Evolutionary conservation across 2,113 vertebrate species (phyloP), one percentile per base, ranked within the genome.

Genomic region (Echinops telfairi): DNA sequence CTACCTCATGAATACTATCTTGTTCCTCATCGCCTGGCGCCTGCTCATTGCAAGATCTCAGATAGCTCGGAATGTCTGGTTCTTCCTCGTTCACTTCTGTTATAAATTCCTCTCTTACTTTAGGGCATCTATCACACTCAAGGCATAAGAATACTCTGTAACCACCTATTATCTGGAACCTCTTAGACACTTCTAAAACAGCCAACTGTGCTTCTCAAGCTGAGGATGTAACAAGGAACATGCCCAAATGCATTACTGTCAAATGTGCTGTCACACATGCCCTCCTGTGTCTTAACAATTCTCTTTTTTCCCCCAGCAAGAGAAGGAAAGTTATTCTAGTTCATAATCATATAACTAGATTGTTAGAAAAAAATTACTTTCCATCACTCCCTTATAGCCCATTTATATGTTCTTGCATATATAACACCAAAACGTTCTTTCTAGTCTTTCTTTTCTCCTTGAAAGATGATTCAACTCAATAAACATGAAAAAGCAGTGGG

Each of bases 51-150:
- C 99, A 60, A 98, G 99, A 96, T 99, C 99, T 27, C 99, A 99
- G 98, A 99, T 99, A 98, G 99, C 99, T 96, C 98, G 98, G 92
- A 99, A 99, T 96, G 98, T 99, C 98, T 99, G 99, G 99, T 99
- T 99, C 98, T 99, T 99, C 94, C 99, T 99, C 73, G 99, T 99
- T 96, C 99, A 98, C 98, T 98, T 99, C 96, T 99, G 99, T 97
- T 99, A 99, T 97, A 99, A 99, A 98, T 99, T 99, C 96, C 98
- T 99, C 93, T 99, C 99, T 96, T 99, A 99, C 98, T 99, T 99
- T 97, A 98, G 98, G 96, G 99, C 98, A 29, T 99, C 99, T 97
- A 99, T 99, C 98, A 99, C 98, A 60, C 97, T 99, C 93, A 98
- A 98, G 96, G 98, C 98, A 96, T 99, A 98, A 98, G 96, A 94